Conservation (phyloP, 2,888 invertebrate genomes). For the Azorinus chamasolen region DNA sequence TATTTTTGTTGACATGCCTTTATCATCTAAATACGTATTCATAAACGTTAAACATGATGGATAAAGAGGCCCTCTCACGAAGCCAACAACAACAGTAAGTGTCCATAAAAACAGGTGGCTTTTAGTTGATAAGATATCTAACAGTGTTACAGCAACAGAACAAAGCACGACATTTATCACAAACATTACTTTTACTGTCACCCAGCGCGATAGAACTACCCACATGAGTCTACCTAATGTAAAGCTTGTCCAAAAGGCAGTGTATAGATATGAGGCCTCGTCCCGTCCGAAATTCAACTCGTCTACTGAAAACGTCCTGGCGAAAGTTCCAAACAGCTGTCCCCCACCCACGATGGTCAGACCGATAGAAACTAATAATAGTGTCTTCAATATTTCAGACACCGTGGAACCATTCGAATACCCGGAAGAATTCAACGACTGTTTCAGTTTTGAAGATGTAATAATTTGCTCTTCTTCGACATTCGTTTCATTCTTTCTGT, state of each 20-base stretch:
- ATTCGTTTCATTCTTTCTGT: neutral
- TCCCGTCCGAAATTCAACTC: constrained; percentile 54
- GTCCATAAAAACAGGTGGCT: constrained; percentile 52
- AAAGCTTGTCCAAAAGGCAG: constrained; percentile 64
- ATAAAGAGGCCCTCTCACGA: constrained; percentile 59
- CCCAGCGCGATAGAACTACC: constrained; percentile 47
- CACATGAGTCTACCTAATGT: constrained; percentile 55
- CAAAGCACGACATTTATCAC: constrained; percentile 47
- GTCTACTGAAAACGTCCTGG: constrained; percentile 63
- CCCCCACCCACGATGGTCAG: constrained; percentile 56
- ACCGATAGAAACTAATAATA: constrained; percentile 35
- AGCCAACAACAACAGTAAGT: constrained; percentile 49
- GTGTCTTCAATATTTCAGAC: constrained; percentile 46
- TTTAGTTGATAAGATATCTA: constrained; percentile 51
- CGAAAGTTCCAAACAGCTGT: constrained; percentile 60
- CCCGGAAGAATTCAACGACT: constrained; percentile 42
- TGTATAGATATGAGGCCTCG: constrained; percentile 63
- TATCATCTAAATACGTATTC: constrained; percentile 62
- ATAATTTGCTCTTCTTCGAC: constrained; percentile 1
- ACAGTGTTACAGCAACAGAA: constrained; percentile 40
- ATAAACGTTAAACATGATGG: constrained; percentile 60
- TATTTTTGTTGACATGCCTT: constrained; percentile 57
- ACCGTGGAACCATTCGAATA: constrained; percentile 38
- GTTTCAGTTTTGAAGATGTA: neutral
- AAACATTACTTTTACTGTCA: constrained; percentile 51